Evolutionary conservation across 92 coral and sea anemone genomes (phyloP).

Genomic region (Zoanthus sansibaricus): DNA sequence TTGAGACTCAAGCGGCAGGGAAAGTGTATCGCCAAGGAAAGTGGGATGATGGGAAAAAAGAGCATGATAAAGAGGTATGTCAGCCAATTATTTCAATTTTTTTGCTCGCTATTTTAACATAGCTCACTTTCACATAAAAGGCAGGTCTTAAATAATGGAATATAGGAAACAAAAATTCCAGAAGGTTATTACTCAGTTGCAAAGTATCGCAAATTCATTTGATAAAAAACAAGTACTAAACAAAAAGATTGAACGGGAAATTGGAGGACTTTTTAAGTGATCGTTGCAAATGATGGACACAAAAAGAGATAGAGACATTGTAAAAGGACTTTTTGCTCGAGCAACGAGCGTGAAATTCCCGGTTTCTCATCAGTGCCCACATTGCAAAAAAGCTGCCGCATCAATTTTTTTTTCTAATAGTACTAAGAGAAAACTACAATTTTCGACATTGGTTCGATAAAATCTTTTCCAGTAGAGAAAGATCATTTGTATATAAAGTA

Average conservation of each 20-base stretch:
- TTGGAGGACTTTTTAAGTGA: conserved; percentile 15
- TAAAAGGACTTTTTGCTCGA: conserved; percentile 46
- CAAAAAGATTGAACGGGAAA: background rate
- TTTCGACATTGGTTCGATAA: no score
- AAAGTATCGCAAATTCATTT: background rate
- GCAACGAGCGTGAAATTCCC: conserved; percentile 44
- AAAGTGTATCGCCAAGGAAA: no score
- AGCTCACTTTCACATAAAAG: conserved; percentile 29
- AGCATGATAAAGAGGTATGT: no score
- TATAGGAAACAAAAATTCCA: no score
- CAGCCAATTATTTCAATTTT: conserved; percentile 24
- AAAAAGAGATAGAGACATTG: conserved; percentile 28
- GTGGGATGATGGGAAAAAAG: no score
- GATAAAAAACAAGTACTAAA: background rate
- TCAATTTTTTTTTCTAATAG: no score
- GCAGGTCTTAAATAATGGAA: background rate
- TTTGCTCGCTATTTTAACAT: conserved; percentile 34
- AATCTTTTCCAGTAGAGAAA: no score
- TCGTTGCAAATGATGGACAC: conserved; percentile 52
- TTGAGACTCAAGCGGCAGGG: no score
- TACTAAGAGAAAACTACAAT: no score
- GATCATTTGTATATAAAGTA: no score
- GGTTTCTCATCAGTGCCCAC: no score
- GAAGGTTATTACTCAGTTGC: conserved; percentile 18
- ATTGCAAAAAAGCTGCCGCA: no score